Evolutionary conservation across 2,888 invertebrate genomes (phyloP).

Genomic region (Nephrotoma flavescens): DNA sequence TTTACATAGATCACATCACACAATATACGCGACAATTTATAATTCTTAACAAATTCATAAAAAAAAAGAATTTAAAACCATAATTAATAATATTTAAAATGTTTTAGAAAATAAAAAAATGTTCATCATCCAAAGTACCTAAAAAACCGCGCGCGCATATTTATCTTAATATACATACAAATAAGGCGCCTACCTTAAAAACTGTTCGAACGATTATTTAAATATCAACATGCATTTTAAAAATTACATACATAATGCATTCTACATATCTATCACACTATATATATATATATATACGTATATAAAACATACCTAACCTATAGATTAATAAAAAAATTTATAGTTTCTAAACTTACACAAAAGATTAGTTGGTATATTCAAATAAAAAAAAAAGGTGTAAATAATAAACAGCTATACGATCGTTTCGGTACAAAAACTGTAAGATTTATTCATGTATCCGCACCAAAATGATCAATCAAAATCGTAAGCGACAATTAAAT

Average conservation of each 20-base stretch:
- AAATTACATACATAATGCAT: background rate
- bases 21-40: background rate
- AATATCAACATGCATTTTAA: background rate
- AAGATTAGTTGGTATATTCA: background rate
- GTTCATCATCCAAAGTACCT: background rate
- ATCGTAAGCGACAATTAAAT: background rate
- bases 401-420: background rate
- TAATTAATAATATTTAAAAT: background rate
- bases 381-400: background rate
- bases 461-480: background rate
- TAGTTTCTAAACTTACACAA: background rate
- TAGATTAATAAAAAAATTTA: background rate
- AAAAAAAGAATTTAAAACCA: background rate
- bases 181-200: background rate
- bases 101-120: background rate
- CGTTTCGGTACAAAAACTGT: background rate
- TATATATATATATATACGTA: background rate
- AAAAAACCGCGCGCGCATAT: background rate
- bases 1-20: background rate
- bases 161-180: background rate
- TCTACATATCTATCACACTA: background rate
- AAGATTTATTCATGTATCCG: background rate
- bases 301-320: background rate
- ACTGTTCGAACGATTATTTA: background rate
- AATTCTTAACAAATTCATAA: background rate